A percentile compares a stretch with the other conserved stretches of the same genome.
These are phyloP conservation scores for Hydrotaea diabolus DNA, from an alignment of 2,888 invertebrate species.

Conservation along the genomic window DNA sequence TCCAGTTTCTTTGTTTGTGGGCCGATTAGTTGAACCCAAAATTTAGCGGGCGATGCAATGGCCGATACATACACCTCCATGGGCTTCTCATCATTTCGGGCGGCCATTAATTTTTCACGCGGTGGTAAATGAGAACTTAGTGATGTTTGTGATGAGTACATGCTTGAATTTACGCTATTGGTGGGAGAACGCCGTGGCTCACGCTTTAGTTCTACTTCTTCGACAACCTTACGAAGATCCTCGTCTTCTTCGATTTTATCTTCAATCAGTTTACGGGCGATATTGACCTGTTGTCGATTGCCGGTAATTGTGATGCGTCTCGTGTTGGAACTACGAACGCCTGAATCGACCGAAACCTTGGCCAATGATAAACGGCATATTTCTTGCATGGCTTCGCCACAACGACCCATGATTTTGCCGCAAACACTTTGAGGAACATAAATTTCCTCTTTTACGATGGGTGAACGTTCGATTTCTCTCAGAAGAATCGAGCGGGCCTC, in stretches of 20 bases:
- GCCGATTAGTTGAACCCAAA: conserved; percentile 93
- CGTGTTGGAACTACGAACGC: conserved; percentile 73
- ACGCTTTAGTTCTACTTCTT: conserved; percentile 80
- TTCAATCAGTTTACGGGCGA: conserved; percentile 87
- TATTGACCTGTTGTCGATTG: conserved; percentile 87
- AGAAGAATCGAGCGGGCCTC: conserved; percentile 88
- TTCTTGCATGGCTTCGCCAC: conserved; percentile 87
- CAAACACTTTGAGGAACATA: conserved; percentile 85
- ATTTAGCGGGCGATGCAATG: conserved; percentile 88
- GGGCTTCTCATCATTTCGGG: conserved; percentile 82
- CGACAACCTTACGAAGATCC: conserved; percentile 81
- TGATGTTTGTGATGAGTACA: conserved; percentile 80
- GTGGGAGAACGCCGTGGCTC: conserved; percentile 82
- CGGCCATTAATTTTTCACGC: conserved; percentile 77
- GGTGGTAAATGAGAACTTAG: conserved; percentile 76
- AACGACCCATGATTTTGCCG: conserved; percentile 88
- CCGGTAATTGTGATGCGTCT: conserved; percentile 83
- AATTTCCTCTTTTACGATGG: conserved; percentile 85
- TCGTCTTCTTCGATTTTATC: conserved; percentile 85
- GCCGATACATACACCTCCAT: conserved; percentile 94
- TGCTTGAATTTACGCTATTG: conserved; percentile 78
- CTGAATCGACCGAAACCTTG: conserved; percentile 85
- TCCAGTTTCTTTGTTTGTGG: conserved; percentile 89
- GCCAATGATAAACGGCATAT: conserved; percentile 88
- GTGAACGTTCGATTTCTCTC: conserved; percentile 86